Base-by-base conservation (phyloP, 1,140 invertebrate species). In the Lepidurus couesii region DNA sequence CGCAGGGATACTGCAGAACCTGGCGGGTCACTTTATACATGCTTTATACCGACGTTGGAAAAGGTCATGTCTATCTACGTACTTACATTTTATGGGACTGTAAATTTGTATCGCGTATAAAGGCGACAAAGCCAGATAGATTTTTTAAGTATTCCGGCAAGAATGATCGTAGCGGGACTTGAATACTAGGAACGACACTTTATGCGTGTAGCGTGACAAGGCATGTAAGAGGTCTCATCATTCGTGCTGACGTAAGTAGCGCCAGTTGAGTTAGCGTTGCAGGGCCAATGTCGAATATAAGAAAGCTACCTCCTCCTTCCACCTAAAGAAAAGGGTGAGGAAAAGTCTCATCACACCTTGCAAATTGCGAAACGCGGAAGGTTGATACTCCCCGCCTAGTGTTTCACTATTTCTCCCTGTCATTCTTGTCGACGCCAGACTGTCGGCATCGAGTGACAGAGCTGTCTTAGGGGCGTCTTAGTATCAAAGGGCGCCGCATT, bases 261-360 rank as follows among this genome's bases (percentile, higher is more conserved):
- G 53, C 16, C 53, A 21, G 53, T 65, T 65, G 21, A 65, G 21
- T 26, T 26, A 26, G 26, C 26, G 26, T 26, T 1, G 26, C 26
- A 26, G 34, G 2, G 34, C 34, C 34, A 34, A 34, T 34, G 34
- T 34, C 34, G 34, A 34, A 34, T 3, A 34, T 0, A 34, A 34
- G 3, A 34, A 34, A 34, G 34, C 4, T 24, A 24, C 24, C 24
- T 24, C 24, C 24, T 24, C 24, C 24, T 34, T 4, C 34, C 34
- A 3, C 34, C 34, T 34, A 34, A 34, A 34, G 34, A 65, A 65
- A 65, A 65, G 53, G 53, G 53, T 65, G 53, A 65, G 21, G 53
- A 65, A 34, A 65, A 65, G 53, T 65, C 21, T 65, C 53, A 65
- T 65, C 53, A 65, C 53, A 65, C 53, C 53, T 65, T 65, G n/a